phyloP scores from a whole-genome alignment of 53 echinoderm and acorn worm genomes.

The Mesocentrotus franciscanus region DNA sequence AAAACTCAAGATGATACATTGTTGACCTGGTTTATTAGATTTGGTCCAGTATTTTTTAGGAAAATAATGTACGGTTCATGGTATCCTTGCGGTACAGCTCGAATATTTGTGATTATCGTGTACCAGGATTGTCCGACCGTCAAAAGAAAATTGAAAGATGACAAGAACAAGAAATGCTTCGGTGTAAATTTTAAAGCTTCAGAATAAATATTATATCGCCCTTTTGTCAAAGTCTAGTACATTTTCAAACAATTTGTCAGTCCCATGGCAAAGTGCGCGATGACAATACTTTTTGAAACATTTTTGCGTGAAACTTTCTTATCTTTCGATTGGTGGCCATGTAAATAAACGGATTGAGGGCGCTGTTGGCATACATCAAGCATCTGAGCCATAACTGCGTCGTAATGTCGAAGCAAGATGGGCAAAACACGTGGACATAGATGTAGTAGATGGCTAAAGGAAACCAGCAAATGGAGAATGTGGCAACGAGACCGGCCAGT shows the following conservation, averaged over 20 bases:
- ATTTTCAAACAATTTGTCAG: not conserved
- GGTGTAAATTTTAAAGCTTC: not conserved
- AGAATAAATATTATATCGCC: not conserved
- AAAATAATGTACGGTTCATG: not conserved
- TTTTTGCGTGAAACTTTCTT: conserved; percentile 51
- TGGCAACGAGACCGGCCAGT: conserved; percentile 70
- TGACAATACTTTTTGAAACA: not conserved
- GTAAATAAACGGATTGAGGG: conserved; percentile 75
- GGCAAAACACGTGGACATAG: conserved; percentile 76
- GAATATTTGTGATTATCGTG: not conserved
- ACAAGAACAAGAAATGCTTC: not conserved
- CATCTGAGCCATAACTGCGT: conserved; percentile 72
- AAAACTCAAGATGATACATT: not conserved
- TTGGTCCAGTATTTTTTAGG: not conserved
- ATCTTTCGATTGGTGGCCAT: conserved; percentile 68
- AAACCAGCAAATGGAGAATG: conserved; percentile 77
- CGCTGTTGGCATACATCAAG: conserved; percentile 74
- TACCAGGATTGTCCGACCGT: not conserved
- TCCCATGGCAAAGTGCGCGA: not conserved
- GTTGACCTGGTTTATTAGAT: not conserved
- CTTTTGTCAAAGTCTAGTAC: not conserved
- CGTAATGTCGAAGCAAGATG: conserved; percentile 59
- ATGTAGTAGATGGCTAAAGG: conserved; percentile 75
- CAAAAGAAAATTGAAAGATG: not conserved
- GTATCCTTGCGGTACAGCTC: not conserved